Evolutionary conservation across 2,888 invertebrate species (phyloP), one percentile per base, ranked within the genome.

Genomic region (Zelleria hepariella): DNA sequence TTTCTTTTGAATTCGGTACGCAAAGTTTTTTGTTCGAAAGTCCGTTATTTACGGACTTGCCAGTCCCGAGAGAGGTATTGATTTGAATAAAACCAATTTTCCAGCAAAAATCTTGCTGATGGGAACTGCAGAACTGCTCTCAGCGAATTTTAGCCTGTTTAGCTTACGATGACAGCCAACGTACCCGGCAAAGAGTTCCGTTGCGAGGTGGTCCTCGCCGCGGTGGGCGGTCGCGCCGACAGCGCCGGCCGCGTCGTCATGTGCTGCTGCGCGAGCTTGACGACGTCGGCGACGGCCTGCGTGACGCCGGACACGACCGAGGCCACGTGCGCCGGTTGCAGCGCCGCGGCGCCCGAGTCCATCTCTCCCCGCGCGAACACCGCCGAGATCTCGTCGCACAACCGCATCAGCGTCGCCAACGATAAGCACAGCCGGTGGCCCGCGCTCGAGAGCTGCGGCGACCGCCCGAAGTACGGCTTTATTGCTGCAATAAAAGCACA

Each of bases 371-470:
- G n/a, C n/a, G n/a, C n/a, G n/a, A n/a, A n/a, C n/a, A n/a, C n/a
- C n/a, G n/a, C n/a, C n/a, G n/a, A n/a, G n/a, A n/a, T n/a, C n/a
- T n/a, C n/a, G n/a, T n/a, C n/a, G n/a, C n/a, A n/a, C n/a, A n/a
- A n/a, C n/a, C n/a, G n/a, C n/a, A n/a, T n/a, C n/a, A 98, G 90
- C 84, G 94, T 93, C 3, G 96, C 96, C 63, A 97, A 89, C 64
- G 95, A 94, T 67, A 95, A 93, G 74, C 96, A 96, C 60, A 98
- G 93, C 73, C 95, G 94, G 77, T 94, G 95, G 58, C 95, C 95
- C 15, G 96, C 96, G 59, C 94, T 94, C 71, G 91, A 91, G 67
- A 96, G 83, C 54, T 91, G 91, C 59, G 94, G 93, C 68, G 95
- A 94, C 58, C 87, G 75, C 61, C 77, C 72, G 73, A 87, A 87